Evolutionary conservation across 1,140 invertebrate genomes (phyloP), one percentile per base, ranked within the genome.

Genomic region (Drosophila bipectinata): DNA sequence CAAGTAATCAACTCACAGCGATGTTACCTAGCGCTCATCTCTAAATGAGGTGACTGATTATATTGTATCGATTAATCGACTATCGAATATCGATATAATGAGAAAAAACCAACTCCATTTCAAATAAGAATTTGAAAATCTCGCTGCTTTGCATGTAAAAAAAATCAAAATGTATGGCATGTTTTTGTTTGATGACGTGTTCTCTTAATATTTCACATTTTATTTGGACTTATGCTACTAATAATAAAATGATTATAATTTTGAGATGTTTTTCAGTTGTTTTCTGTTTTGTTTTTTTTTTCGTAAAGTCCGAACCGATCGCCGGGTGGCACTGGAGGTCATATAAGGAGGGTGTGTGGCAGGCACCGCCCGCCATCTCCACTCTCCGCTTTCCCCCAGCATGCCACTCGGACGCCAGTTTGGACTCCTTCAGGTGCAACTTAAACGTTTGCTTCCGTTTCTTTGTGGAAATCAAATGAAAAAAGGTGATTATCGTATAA

Each of bases 151-250:
- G 21, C 12, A 28, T 12, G 26, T 37, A 1, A 10, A 37, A 71
- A 26, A 72, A 72, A 28, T 44, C 15, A 39, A 57, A 18, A 45
- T 21, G 28, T 14, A 41, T 49, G 21, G 14, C 8, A 21, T 21
- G 37, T 57, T 57, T 39, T 14, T 45, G 21, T 74, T 47, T 75
- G 26, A 57, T 71, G 44, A 34, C 28, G 53, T 72, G 77, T 87
- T 73, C 76, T 88, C 79, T 79, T 82, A 87, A 87, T 88, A 72
- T 82, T 87, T 87, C 83, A 88, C 83, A 83, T 73, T 87, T 88
- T 88, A 88, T 87, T 87, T 77, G 57, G 72, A 79, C 83, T 87
- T 87, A 87, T 77, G 72, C 83, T 87, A 75, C 72, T 75, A 66
- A 76, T 76, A 79, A 83, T 88, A 79, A 82, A 79, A 83, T 89